Percentiles rank a stretch among this genome's conserved stretches.
phyloP scores from a whole-genome alignment of 2,113 vertebrate species.

The Entelurus aequoreus region DNA sequence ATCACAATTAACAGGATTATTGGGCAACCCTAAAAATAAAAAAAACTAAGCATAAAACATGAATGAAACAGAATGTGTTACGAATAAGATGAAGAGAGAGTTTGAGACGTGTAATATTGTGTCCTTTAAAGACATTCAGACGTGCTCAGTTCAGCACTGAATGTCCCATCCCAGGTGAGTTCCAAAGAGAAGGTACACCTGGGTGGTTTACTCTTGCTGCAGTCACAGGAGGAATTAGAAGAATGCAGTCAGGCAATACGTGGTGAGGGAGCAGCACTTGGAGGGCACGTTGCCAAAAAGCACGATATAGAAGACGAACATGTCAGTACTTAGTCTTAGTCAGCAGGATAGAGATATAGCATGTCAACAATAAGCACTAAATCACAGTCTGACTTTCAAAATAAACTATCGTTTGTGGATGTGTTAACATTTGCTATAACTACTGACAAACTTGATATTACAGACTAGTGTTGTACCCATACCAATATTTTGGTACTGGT shows the following conservation, averaged over 20 bases:
- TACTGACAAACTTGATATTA: too few relatives aligned
- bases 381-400: too few relatives aligned
- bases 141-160: neutral
- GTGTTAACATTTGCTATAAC: too few relatives aligned
- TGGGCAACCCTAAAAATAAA: too few relatives aligned
- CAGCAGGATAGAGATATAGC: too few relatives aligned
- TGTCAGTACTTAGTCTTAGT: too few relatives aligned
- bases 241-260: constrained; percentile 66
- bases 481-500: too few relatives aligned
- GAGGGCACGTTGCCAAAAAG: constrained; percentile 53
- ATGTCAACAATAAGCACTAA: too few relatives aligned
- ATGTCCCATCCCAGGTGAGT: neutral
- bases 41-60: neutral
- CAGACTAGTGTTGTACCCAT: too few relatives aligned
- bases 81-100: neutral
- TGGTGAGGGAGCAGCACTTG: constrained; percentile 65
- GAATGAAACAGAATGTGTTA: neutral
- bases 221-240: constrained; percentile 70
- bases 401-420: too few relatives aligned
- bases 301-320: constrained; percentile 22
- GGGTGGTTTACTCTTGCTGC: constrained; percentile 42
- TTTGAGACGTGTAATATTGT: neutral
- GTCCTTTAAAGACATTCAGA: neutral
- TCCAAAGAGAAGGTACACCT: constrained; percentile 21
- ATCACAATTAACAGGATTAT: too few relatives aligned